A percentile compares a stretch with the other conserved stretches of the same genome.
Conservation (phyloP, 2,888 invertebrate genomes). For the Molanna angustata region DNA sequence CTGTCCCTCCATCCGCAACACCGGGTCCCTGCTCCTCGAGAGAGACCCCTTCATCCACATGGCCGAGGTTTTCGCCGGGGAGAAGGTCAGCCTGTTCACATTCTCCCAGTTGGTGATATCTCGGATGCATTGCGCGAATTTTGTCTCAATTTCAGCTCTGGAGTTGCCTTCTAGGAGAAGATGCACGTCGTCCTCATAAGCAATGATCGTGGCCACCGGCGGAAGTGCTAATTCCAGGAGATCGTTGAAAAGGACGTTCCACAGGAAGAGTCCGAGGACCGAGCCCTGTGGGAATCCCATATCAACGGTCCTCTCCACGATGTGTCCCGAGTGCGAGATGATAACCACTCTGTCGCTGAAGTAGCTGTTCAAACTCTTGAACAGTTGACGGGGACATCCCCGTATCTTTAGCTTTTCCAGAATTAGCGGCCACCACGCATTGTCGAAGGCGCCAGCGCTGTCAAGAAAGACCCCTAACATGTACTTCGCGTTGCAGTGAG, state of each 20-base stretch:
- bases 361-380: neutral
- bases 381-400: neutral
- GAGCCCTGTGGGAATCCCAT: no score
- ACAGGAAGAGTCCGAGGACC: no score
- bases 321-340: no score
- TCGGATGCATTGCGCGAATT: neutral
- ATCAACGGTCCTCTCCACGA: conserved; percentile 8
- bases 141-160: neutral
- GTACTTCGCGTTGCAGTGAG: no score
- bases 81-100: neutral
- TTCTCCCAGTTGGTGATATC: neutral
- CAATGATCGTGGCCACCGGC: no score
- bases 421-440: neutral
- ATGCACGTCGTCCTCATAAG: conserved; percentile 8
- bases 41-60: no score
- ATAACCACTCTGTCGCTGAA: neutral
- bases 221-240: conserved; percentile 15
- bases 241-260: no score
- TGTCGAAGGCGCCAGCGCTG: no score
- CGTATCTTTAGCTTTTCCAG: neutral
- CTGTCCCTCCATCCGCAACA: no score
- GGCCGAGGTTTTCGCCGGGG: neutral
- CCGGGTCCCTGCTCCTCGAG: no score
- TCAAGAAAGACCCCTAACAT: no score
- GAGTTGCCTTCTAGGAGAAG: neutral